phyloP scores from a whole-genome alignment of 1,140 invertebrate species.

The Holotrichia oblita region DNA sequence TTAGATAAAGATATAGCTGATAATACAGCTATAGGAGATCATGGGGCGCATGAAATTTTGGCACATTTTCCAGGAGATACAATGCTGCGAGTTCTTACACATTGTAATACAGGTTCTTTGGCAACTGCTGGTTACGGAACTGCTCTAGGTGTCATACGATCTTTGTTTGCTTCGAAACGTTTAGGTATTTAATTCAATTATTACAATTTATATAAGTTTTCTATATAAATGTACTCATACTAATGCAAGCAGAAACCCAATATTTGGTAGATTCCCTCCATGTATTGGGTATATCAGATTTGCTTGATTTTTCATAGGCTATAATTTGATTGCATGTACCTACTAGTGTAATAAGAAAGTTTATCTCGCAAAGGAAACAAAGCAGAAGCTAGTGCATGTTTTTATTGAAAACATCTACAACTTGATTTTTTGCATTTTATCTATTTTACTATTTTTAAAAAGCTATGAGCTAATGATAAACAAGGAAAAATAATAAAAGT shows the following conservation, averaged over 20 bases:
- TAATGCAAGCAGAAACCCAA: neutral
- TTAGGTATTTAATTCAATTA: constrained; percentile 69
- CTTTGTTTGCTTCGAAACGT: constrained; percentile 74
- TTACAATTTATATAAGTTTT: constrained; percentile 13
- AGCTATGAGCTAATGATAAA: too few species aligned
- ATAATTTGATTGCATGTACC: too few species aligned
- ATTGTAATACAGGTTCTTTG: constrained; percentile 97
- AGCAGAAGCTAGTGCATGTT: too few species aligned
- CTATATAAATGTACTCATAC: neutral
- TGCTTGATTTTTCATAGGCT: too few species aligned
- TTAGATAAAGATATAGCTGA: constrained; percentile 84
- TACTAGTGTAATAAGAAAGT: too few species aligned
- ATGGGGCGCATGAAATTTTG: constrained; percentile 83
- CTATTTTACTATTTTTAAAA: too few species aligned
- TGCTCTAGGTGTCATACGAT: constrained; percentile 92
- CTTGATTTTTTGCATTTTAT: too few species aligned
- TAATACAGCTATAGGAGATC: constrained; percentile 85
- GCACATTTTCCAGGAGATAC: constrained; percentile 64
- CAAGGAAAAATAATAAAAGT: too few species aligned
- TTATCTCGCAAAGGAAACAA: too few species aligned
- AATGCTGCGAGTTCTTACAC: constrained; percentile 83
- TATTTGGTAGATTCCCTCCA: too few species aligned
- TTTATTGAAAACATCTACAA: too few species aligned
- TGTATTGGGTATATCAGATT: too few species aligned
- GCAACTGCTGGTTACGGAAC: constrained; percentile 98